Percentiles rank a stretch among this genome's conserved stretches.
Conservation (phyloP, 1,140 invertebrate genomes). For the Anastrepha ludens region DNA sequence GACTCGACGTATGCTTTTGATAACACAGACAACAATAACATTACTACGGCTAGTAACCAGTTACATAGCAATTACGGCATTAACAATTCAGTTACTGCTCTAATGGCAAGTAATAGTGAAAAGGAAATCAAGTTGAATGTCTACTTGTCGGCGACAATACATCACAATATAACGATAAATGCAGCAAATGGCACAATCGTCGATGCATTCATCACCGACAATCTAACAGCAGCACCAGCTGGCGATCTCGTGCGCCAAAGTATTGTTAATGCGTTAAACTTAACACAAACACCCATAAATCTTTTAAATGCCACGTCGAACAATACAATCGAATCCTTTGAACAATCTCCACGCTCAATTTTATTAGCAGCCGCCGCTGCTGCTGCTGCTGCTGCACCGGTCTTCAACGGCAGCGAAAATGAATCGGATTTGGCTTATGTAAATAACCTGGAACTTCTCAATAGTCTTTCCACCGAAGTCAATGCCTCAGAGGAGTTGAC, state of each 20-base stretch:
- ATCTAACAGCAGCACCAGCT: slow-evolving; percentile 58
- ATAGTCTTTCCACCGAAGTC: not conserved
- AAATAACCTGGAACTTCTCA: slow-evolving; percentile 22
- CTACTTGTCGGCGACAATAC: slow-evolving; percentile 71
- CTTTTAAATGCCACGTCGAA: slow-evolving; percentile 18
- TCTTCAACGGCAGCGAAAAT: not conserved
- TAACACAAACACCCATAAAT: slow-evolving; percentile 58
- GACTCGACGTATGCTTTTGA: slow-evolving; percentile 61
- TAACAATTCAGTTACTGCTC: not conserved
- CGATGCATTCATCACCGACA: slow-evolving; percentile 62
- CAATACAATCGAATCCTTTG: slow-evolving; percentile 60
- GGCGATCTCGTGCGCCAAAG: slow-evolving; percentile 64
- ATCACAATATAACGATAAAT: slow-evolving; percentile 74
- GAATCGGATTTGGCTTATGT: slow-evolving; percentile 12
- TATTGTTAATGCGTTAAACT: slow-evolving; percentile 63
- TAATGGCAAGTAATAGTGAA: slow-evolving; percentile 56
- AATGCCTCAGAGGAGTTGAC: not conserved
- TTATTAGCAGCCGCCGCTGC: slow-evolving; percentile 46
- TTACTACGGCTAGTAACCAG: not conserved
- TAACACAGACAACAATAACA: slow-evolving; percentile 56
- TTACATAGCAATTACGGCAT: not conserved
- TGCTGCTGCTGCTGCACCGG: not conserved
- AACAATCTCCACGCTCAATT: slow-evolving; percentile 58
- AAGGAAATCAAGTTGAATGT: slow-evolving; percentile 71
- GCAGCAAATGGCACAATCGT: slow-evolving; percentile 60